phyloP scores from a whole-genome alignment of 2,113 vertebrate genomes.

The Oxyruncus cristatus region DNA sequence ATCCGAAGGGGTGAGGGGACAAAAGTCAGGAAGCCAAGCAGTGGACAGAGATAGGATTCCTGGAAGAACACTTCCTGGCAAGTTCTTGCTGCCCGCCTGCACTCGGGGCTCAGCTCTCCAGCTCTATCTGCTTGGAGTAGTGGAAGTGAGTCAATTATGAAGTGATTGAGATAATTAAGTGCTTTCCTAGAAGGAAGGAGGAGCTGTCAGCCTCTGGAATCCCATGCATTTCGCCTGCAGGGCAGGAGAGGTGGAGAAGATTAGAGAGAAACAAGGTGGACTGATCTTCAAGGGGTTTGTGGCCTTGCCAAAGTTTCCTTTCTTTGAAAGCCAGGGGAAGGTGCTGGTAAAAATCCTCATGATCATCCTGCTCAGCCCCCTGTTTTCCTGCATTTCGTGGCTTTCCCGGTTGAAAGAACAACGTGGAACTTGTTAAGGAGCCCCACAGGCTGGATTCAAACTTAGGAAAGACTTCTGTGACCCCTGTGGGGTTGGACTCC shows the following conservation, averaged over 20 bases:
- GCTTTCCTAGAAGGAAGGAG: constrained; percentile 17
- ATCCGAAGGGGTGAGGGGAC: background rate
- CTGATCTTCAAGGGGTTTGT: background rate
- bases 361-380: background rate
- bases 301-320: background rate
- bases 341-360: background rate
- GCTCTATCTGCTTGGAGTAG: background rate
- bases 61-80: background rate
- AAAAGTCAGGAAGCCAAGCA: background rate
- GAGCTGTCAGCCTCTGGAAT: constrained; percentile 27
- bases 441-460: background rate
- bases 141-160: constrained; percentile 29
- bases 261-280: background rate
- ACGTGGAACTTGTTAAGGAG: background rate
- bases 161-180: constrained; percentile 32
- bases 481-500: background rate
- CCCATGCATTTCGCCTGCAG: background rate
- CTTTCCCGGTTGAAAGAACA: background rate
- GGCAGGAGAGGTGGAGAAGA: constrained; percentile 9
- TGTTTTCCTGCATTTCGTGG: background rate
- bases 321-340: background rate
- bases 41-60: background rate
- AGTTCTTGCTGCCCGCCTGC: background rate
- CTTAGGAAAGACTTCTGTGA: background rate
- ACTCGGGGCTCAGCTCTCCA: background rate